These are phyloP conservation scores for Tauraco hartlaubi DNA, from an alignment of 2,797 vertebrate genomes.

Conservation along the genomic window DNA sequence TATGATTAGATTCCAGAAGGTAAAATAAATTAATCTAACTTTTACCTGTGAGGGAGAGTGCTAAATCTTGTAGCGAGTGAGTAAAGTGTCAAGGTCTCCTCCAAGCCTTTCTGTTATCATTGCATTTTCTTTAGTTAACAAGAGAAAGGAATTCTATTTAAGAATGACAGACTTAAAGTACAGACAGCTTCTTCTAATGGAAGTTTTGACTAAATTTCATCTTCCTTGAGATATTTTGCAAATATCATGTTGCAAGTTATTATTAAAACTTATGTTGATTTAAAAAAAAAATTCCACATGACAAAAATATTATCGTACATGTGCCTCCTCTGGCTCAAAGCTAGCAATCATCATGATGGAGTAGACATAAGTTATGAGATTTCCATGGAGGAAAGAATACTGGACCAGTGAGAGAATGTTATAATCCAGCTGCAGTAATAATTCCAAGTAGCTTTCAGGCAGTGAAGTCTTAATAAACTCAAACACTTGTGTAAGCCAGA, in stretches of 20 bases:
- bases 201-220: constrained; percentile 25
- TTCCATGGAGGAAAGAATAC: constrained; percentile 53
- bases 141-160: neutral
- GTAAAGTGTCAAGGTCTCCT: neutral
- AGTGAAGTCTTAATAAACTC: constrained; percentile 63
- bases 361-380: constrained; percentile 51
- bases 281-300: constrained; percentile 52
- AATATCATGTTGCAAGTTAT: constrained; percentile 45
- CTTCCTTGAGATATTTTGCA: constrained; percentile 32
- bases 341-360: constrained; percentile 8
- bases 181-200: neutral
- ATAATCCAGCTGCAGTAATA: constrained; percentile 64
- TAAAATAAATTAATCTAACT: neutral
- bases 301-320: neutral
- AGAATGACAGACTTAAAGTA: neutral
- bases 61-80: neutral
- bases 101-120: neutral
- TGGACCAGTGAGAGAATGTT: constrained; percentile 37
- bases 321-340: neutral
- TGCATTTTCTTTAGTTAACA: neutral
- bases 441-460: constrained; percentile 52
- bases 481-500: constrained; percentile 61
- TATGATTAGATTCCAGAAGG: neutral
- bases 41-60: neutral
- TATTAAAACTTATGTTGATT: constrained; percentile 13